Evolutionary conservation across 1,140 invertebrate species (phyloP), one percentile per base, ranked within the genome.

Genomic region (Liolophura sinensis): DNA sequence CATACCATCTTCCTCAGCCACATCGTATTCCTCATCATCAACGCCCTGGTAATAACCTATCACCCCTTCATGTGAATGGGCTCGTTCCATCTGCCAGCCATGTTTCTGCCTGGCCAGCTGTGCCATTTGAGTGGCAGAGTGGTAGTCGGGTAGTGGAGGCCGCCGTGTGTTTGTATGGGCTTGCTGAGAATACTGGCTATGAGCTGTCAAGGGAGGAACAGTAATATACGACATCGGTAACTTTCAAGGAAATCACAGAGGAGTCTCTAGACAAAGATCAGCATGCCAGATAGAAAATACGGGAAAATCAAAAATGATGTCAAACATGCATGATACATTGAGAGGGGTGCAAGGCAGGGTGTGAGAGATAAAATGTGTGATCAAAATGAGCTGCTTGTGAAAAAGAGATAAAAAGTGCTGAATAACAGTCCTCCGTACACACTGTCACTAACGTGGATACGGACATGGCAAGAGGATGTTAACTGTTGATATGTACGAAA

Each of bases 131-230:
- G 79, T 78, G 31, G 80, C 80, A 57, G 78, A 72, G 25, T 81
- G 78, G 76, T 82, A 82, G 62, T 82, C 80, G 64, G 80, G 80
- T 25, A 80, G 69, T 24, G 78, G 78, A 46, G 78, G 80, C 27
- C 78, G 78, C 27, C 78, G 75, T 31, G 72, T 71, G 56, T 73
- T 71, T 54, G 73, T 76, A 68, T 78, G 72, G 67, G 75, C 70
- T 51, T 69, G 72, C 52, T 73, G 74, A 65, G 74, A 75, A 73
- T 70, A 76, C 51, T 77, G 71, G 72, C 73, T 75, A 72, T 75
- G 75, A 54, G 74, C 76, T 78, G 75, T 71, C 46, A 67, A 73
- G 64, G 65, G 70, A 58, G 60, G 70, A 71, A 73, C 24, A 59
- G 27, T n/a, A n/a, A 59, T 20, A 24, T 40, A 20, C 27, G 31